Evolutionary conservation across 2,888 invertebrate genomes (phyloP), one percentile per base, ranked within the genome.

Genomic region (Agriopis aurantiaria): DNA sequence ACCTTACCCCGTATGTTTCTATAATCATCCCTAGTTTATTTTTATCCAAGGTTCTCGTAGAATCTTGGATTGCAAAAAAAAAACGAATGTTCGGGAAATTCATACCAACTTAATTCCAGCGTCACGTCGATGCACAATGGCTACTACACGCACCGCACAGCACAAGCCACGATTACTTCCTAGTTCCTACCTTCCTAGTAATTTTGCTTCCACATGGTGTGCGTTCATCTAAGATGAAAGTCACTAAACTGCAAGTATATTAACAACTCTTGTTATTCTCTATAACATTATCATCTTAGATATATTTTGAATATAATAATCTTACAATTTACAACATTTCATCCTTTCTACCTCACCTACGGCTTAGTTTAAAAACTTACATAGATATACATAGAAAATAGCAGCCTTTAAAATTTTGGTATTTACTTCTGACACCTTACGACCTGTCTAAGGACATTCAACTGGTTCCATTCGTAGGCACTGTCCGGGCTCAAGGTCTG

Each of bases 141-240:
- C 78, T 75, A 80, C 74, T 76, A 80, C 83, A 85, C 85, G 85
- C 85, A 83, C 81, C 81, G 14, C 75, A 74, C 75, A 77, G 11
- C 10, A 46, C 33, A 4, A 58, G 52, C 70, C 68, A 33, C 23
- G 45, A 85, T 87, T 87, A 84, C 85, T 89, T 89, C 86, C 86
- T 87, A 84, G 85, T 89, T 89, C 86, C 86, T 85, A 74, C 75
- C 82, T 33, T 33, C 33, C 86, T 85, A 74, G 76, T 82, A 76
- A 82, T 86, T 87, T 85, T 79, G 82, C 85, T 88, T 87, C 84
- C 82, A 77, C 72, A 68, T 83, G 77, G 2, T 78, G 77, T 71
- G 71, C 71, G 64, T 72, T 77, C 71, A 77, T 82, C 75, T 82
- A 85, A 85, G 84, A 87, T 85, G 85, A 86, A 87, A 85, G 84